A percentile compares a stretch with the other conserved stretches of the same genome.
These are phyloP conservation scores for Morone chrysops DNA, from an alignment of 2,113 vertebrate species.

Conservation along the genomic window DNA sequence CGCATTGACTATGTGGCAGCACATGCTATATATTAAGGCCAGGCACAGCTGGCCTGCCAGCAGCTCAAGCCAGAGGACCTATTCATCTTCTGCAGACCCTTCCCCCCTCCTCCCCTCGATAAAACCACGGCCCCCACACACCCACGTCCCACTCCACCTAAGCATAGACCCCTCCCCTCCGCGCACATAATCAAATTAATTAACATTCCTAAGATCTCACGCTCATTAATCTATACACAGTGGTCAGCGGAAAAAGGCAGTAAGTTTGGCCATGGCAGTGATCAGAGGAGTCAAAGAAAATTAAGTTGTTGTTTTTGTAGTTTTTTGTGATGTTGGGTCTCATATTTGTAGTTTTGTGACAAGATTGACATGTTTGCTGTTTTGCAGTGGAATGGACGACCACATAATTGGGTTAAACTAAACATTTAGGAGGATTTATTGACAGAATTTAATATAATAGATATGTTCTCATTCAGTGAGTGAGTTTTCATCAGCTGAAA, in stretches of 20 bases:
- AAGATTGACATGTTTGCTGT: too few species aligned
- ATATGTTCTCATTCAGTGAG: too few species aligned
- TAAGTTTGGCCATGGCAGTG: slow-evolving; percentile 25
- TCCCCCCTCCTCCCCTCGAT: slow-evolving; percentile 34
- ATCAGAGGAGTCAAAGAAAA: slow-evolving; percentile 20
- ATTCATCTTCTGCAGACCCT: slow-evolving; percentile 81
- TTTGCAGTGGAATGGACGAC: too few species aligned
- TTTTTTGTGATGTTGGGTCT: not conserved
- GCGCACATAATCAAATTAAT: slow-evolving; percentile 86
- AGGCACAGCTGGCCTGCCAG: slow-evolving; percentile 79
- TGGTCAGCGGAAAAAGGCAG: slow-evolving; percentile 67
- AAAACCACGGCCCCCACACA: slow-evolving; percentile 64
- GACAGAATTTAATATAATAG: too few species aligned
- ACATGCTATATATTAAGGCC: slow-evolving; percentile 84
- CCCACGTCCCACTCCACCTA: slow-evolving; percentile 69
- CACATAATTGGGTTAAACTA: too few species aligned
- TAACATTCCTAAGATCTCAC: slow-evolving; percentile 83
- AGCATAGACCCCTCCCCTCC: slow-evolving; percentile 65
- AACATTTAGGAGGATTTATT: too few species aligned
- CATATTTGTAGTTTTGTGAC: not conserved
- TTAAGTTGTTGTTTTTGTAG: not conserved
- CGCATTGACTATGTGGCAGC: slow-evolving; percentile 90
- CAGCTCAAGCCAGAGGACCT: slow-evolving; percentile 76
- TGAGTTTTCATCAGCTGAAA: too few species aligned
- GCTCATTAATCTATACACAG: slow-evolving; percentile 80